Base-by-base conservation (phyloP, 2,888 invertebrate genomes). In the Pyrocoelia pectoralis region DNA sequence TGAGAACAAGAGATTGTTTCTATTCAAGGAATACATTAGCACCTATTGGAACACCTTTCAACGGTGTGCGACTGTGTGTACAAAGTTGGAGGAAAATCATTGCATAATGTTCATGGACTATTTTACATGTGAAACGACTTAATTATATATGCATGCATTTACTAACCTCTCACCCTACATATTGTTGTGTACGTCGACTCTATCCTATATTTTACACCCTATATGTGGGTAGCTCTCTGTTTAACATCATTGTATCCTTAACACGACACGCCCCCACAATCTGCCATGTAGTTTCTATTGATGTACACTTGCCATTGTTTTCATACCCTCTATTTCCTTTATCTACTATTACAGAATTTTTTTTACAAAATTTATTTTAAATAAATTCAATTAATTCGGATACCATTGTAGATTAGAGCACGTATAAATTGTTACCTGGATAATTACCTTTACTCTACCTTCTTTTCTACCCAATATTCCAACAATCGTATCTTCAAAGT, bases 251-350 rank as follows among this genome's bases (percentile, higher is more conserved):
- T 57, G 64, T 64, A 46, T 18, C 50, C 43, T 50, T 14, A 58
- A 56, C 56, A 28, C 40, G 59, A 51, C 56, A 64, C 68, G 68
- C 68, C 68, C 61, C 61, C 63, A 49, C 66, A 68, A 68, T 68
- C 66, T 68, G 68, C 48, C 61, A 50, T 65, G 56, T 48, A 57
- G 48, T 63, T 62, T 28, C 62, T 54, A 63, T 63, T 58, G 62
- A 58, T 57, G 57, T 17, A 57, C 49, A 18, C 19, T 41, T 51
- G 50, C 52, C 38, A 53, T 54, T 62, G 62, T 62, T 61, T 48
- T 51, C 43, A 24, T 52, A 28, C 56, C 48, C 55, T 46, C 29
- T 61, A 65, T 56, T 65, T 52, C 38, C 48, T 41, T 55, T 55
- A 50, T 49, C 18, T 43, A 43, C 29, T 58, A 18, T 24, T 40